Conservation (phyloP, 2,888 invertebrate genomes). For the Agrypnus murinus region DNA sequence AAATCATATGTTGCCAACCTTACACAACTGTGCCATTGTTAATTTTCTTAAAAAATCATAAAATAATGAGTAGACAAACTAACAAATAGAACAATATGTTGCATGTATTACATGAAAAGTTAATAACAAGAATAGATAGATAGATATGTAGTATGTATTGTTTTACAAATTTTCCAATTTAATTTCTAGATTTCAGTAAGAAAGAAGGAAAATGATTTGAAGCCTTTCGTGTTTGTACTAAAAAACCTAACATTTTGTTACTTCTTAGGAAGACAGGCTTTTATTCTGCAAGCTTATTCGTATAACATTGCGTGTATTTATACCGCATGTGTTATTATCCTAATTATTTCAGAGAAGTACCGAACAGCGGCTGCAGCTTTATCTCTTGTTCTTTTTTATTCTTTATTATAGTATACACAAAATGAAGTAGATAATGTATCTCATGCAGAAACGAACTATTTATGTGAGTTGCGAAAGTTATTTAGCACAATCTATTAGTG, state of each 20-base stretch:
- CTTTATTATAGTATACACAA: too few species aligned
- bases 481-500: too few species aligned
- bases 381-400: background rate
- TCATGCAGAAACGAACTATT: too few species aligned
- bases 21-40: constrained; percentile 9
- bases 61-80: constrained; percentile 2
- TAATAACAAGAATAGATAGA: too few species aligned
- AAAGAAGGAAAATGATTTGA: background rate
- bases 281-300: background rate
- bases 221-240: background rate
- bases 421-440: too few species aligned
- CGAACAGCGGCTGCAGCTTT: constrained; percentile 10
- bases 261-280: background rate
- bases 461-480: too few species aligned
- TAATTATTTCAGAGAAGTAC: constrained; percentile 58
- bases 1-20: constrained; percentile 18
- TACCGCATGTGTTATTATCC: constrained; percentile 56
- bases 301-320: constrained; percentile 52
- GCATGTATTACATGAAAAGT: background rate
- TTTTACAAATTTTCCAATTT: too few species aligned
- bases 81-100: background rate
- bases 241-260: constrained; percentile 6
- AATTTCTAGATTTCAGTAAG: too few species aligned
- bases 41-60: background rate
- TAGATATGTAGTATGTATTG: too few species aligned